Base-by-base conservation (phyloP, 1,140 invertebrate species). In the Stegodyphus mimosarum region DNA sequence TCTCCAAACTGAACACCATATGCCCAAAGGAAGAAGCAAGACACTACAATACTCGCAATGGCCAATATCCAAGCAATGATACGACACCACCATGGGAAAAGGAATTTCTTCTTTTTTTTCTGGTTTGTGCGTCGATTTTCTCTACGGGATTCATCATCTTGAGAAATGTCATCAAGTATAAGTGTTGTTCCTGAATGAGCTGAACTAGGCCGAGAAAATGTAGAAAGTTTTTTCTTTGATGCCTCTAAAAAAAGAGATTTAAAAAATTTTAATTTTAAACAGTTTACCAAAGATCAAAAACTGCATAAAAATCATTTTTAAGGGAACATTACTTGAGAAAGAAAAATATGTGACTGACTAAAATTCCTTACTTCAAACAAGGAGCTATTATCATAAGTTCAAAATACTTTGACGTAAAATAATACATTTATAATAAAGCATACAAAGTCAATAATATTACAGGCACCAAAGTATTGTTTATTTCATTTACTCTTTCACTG, bases 1-100 rank as follows among this genome's bases (percentile, higher is more conserved):
- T 93, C 92, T 53, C 92, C 91, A 89, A 93, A 93, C 86, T 89
- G 89, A 71, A 93, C 91, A 18, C 92, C 92, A 87, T 92, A 92
- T 55, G 92, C 91, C 87, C 91, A 92, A 7, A 93, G 90, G 88
- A 93, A 92, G 83, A 92, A 91, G 0, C 91, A 89, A 0, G 91
- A 91, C 0, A 90, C 89, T 17, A 89, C 78, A 33, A 92, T 92
- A 0, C 90, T 89, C 7, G 90, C 17, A 74, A 91, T 88, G 7
- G 91, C 89, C 11, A 93, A 67, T 9, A 91, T 86, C 92, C 92
- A 93, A 11, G 90, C 92, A 60, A 93, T 88, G 79, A 91, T 90
- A 13, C 88, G 87, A 88, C 90, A 92, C 89, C 90, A 92, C 91
- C 91, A 92, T 2, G 92, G 92, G 49, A 92, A 89, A 17, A 89